Conservation (phyloP, 2,888 invertebrate genomes). For the Capitulum mitella region DNA sequence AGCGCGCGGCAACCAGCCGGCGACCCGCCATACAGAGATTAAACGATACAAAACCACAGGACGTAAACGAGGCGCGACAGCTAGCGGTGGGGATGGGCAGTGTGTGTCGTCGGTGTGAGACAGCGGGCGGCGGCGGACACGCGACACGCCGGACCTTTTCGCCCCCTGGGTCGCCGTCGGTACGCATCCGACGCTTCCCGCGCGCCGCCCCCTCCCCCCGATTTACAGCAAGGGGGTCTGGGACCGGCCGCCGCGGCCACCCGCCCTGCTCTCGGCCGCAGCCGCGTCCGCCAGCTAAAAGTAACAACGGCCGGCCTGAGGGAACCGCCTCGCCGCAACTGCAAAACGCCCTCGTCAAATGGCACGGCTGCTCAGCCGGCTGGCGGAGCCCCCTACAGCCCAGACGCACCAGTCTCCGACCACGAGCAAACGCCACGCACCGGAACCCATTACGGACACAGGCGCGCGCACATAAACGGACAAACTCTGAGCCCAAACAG, state of each 20-base stretch:
- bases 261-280: too few species aligned
- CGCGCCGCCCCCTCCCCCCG: too few species aligned
- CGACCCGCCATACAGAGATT: neutral
- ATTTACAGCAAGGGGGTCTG: too few species aligned
- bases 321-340: neutral
- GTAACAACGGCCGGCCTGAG: too few species aligned
- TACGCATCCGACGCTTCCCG: too few species aligned
- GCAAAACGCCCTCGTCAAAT: neutral
- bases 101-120: too few species aligned
- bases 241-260: too few species aligned
- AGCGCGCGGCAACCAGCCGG: neutral
- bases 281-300: too few species aligned
- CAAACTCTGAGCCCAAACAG: neutral
- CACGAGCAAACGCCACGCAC: neutral
- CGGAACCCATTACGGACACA: neutral
- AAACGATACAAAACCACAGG: neutral
- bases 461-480: neutral
- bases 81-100: too few species aligned
- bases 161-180: too few species aligned
- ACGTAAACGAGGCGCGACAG: neutral
- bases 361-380: neutral
- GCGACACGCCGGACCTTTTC: too few species aligned
- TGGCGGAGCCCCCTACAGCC: neutral
- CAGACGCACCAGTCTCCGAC: neutral
- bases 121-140: too few species aligned